A percentile compares a stretch with the other conserved stretches of the same genome.
Conservation (phyloP, 2,888 invertebrate species). For the Ormyrus pomaceus region DNA sequence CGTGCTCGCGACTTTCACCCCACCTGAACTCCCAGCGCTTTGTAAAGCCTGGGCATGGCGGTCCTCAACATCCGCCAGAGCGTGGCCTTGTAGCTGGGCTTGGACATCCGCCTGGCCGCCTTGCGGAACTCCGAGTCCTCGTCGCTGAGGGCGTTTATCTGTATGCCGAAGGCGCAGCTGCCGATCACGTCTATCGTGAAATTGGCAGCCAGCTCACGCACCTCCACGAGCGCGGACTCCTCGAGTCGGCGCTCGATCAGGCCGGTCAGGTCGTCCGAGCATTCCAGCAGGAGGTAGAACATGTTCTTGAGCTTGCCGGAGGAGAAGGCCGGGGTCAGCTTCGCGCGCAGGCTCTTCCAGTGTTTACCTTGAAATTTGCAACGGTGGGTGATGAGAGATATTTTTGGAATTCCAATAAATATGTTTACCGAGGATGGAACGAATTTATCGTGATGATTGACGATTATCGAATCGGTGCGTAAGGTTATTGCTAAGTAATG, state of each 20-base stretch:
- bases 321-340: slow-evolving; percentile 77
- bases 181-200: slow-evolving; percentile 77
- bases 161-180: slow-evolving; percentile 76
- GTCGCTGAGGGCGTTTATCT: slow-evolving; percentile 74
- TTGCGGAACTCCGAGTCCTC: slow-evolving; percentile 72
- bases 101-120: slow-evolving; percentile 71
- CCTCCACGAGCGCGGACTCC: slow-evolving; percentile 66
- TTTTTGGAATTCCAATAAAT: too few relatives aligned
- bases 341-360: slow-evolving; percentile 69
- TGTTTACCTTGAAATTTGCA: slow-evolving; percentile 37
- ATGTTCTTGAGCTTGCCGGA: slow-evolving; percentile 77
- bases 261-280: slow-evolving; percentile 69
- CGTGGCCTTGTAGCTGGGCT: slow-evolving; percentile 69
- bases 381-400: neutral
- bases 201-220: slow-evolving; percentile 74
- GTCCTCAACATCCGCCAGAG: slow-evolving; percentile 72
- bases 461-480: too few relatives aligned
- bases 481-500: too few relatives aligned
- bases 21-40: slow-evolving; percentile 51
- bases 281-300: slow-evolving; percentile 74
- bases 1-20: neutral
- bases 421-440: too few relatives aligned
- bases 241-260: slow-evolving; percentile 62
- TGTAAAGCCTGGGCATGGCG: slow-evolving; percentile 68
- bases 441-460: too few relatives aligned